Conservation (phyloP, 2,888 invertebrate species). For the Tachina grossa region DNA sequence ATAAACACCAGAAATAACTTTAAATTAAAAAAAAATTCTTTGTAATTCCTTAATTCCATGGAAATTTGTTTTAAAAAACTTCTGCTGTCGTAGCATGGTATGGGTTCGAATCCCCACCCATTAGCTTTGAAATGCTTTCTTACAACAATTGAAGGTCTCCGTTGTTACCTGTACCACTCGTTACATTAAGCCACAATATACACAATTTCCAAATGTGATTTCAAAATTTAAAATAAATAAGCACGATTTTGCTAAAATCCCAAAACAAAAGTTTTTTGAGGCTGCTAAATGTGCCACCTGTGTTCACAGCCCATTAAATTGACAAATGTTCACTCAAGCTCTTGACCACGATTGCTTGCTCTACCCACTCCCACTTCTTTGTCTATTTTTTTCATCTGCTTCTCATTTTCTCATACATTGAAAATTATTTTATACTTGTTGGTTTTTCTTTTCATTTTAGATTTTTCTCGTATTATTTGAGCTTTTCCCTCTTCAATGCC, state of each 20-base stretch:
- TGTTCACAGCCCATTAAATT: background rate
- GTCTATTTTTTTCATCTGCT: background rate
- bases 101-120: too few species aligned
- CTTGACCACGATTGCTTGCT: slow-evolving; percentile 6
- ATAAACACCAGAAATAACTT: too few species aligned
- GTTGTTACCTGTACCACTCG: too few species aligned
- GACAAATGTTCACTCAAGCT: background rate
- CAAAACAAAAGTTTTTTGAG: slow-evolving; percentile 3
- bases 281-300: background rate
- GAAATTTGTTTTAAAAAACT: too few species aligned
- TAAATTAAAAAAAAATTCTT: too few species aligned
- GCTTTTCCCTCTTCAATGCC: slow-evolving; percentile 1
- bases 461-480: background rate
- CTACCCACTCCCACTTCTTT: background rate
- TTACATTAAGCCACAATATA: too few species aligned
- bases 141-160: too few species aligned
- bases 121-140: too few species aligned
- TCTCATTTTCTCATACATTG: background rate
- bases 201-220: too few species aligned
- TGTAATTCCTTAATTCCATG: too few species aligned
- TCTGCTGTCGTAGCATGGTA: too few species aligned
- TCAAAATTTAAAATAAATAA: background rate
- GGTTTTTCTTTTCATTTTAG: background rate
- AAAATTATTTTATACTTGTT: background rate
- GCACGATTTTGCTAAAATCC: background rate